Percentiles rank a stretch among this genome's conserved stretches.
These are phyloP conservation scores for Geotrypetes seraphini DNA, from an alignment of 2,797 vertebrate genomes.

Conservation along the genomic window DNA sequence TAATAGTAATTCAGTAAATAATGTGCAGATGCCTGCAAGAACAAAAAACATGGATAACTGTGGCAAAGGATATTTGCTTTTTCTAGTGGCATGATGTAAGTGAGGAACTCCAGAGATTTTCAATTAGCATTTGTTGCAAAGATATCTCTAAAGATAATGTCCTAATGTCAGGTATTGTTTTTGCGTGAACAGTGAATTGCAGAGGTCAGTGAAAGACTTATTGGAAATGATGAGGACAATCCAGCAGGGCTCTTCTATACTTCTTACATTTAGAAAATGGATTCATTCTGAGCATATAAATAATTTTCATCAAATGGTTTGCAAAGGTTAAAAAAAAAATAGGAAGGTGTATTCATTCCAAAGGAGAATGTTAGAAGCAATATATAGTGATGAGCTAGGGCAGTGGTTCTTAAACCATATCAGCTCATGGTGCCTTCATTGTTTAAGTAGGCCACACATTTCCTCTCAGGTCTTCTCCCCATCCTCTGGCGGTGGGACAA, in stretches of 20 bases:
- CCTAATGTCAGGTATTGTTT: neutral
- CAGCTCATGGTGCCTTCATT: no score
- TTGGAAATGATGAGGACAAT: neutral
- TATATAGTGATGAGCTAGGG: neutral
- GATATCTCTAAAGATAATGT: slow-evolving; percentile 1
- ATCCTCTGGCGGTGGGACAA: no score
- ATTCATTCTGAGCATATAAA: neutral
- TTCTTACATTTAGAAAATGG: no score
- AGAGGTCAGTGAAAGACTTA: slow-evolving; percentile 1
- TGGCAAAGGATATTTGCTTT: neutral
- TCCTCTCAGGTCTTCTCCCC: no score
- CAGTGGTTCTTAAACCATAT: no score
- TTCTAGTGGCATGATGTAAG: neutral
- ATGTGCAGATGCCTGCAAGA: no score
- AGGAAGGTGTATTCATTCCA: neutral
- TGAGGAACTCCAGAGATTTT: slow-evolving; percentile 7
- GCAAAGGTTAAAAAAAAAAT: neutral
- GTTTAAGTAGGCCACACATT: no score
- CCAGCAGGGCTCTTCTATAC: neutral
- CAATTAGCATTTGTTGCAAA: slow-evolving; percentile 1
- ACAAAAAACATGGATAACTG: no score
- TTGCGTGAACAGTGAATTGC: neutral
- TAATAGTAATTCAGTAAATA: no score
- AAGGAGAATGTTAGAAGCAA: no score
- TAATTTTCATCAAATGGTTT: neutral